Evolutionary conservation across 2,113 vertebrate genomes (phyloP).

Genomic region (Stictonetta naevosa): DNA sequence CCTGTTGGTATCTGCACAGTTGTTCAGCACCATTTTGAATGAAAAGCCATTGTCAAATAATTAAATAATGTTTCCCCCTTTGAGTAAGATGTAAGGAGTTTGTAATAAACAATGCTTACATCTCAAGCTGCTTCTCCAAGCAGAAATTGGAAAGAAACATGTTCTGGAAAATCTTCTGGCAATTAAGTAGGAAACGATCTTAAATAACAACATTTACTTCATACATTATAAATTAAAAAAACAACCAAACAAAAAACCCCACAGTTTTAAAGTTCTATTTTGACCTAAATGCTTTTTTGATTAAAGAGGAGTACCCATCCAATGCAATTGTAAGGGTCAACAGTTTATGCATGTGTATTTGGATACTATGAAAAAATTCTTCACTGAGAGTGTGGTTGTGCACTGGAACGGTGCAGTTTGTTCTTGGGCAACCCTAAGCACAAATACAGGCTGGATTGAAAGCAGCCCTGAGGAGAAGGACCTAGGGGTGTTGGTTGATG

Average conservation of each 20-base stretch:
- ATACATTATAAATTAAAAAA: neutral
- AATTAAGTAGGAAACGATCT: neutral
- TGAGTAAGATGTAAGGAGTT: neutral
- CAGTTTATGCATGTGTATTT: neutral
- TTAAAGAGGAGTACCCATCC: neutral
- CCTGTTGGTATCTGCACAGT: neutral
- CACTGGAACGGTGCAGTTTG: too few relatives aligned
- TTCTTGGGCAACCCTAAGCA: too few relatives aligned
- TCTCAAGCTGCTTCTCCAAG: neutral
- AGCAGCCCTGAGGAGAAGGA: too few relatives aligned
- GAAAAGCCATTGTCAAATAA: neutral
- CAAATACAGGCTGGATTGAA: too few relatives aligned
- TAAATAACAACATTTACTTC: neutral
- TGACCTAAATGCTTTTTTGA: neutral
- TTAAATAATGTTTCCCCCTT: neutral
- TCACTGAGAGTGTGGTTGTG: too few relatives aligned
- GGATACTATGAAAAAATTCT: too few relatives aligned
- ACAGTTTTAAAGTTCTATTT: neutral
- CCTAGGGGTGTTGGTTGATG: too few relatives aligned
- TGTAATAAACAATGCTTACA: neutral
- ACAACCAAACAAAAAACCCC: too few relatives aligned
- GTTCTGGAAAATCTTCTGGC: neutral
- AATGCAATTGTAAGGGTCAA: neutral
- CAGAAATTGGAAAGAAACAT: neutral
- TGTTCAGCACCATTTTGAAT: neutral